A percentile compares a stretch with the other conserved stretches of the same genome.
Evolutionary conservation across 2,888 invertebrate genomes (phyloP).

Genomic region (Shargacucullia verbasci): DNA sequence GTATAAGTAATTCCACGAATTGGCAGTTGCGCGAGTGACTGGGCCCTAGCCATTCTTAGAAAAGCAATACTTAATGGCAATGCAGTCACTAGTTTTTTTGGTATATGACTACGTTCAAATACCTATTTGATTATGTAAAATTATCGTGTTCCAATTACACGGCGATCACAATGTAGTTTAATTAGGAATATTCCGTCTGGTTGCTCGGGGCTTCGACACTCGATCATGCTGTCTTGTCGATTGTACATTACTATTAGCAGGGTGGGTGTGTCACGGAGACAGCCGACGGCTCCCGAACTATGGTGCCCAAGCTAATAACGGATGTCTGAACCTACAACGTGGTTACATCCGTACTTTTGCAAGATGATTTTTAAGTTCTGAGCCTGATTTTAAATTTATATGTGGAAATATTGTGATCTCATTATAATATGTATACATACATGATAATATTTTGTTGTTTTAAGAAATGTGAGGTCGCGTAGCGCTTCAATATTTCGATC

Average conservation of each 20-base stretch:
- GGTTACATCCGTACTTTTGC: no score
- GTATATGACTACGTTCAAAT: conserved; percentile 43
- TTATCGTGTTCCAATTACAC: conserved; percentile 35
- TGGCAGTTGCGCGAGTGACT: conserved; percentile 61
- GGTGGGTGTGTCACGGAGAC: conserved; percentile 20
- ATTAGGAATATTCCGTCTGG: conserved; percentile 27
- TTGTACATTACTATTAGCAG: background rate
- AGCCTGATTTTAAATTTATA: no score
- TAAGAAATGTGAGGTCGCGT: no score
- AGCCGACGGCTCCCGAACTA: no score
- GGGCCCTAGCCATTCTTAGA: conserved; percentile 66
- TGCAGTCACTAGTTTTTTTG: conserved; percentile 61
- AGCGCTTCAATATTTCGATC: background rate
- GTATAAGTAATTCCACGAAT: conserved; percentile 65
- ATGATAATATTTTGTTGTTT: no score
- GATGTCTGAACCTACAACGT: no score
- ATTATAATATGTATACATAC: no score
- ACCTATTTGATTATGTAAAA: conserved; percentile 39
- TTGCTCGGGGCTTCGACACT: conserved; percentile 16
- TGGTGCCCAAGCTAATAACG: no score
- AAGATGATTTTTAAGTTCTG: background rate
- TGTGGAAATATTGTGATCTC: no score
- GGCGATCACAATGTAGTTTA: conserved; percentile 25
- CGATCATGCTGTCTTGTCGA: conserved; percentile 16
- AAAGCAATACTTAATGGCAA: conserved; percentile 64